phyloP scores from a whole-genome alignment of 2,113 vertebrate genomes.

The Bubo blakistoni region DNA sequence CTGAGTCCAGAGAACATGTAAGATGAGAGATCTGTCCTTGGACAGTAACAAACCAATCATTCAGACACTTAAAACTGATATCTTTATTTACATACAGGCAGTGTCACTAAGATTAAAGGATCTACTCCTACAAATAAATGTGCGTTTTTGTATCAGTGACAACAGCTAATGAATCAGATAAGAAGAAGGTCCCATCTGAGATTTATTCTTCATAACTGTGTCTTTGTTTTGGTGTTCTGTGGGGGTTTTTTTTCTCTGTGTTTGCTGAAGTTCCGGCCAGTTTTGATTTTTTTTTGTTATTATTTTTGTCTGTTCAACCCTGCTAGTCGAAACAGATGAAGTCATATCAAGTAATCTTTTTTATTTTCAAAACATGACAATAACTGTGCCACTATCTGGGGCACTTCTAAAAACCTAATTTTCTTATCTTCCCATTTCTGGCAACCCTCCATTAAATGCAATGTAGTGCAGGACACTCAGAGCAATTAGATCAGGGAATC shows the following conservation, averaged over 20 bases:
- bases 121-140: not conserved
- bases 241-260: not conserved
- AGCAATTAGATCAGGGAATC: not conserved
- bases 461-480: not conserved
- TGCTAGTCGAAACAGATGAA: not conserved
- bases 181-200: not conserved
- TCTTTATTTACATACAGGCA: not conserved
- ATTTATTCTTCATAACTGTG: not conserved
- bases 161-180: not conserved
- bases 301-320: not conserved
- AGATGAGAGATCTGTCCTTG: not conserved
- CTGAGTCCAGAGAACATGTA: not conserved
- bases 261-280: not conserved
- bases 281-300: not conserved
- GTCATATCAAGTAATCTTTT: not conserved
- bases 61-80: not conserved
- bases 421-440: not conserved
- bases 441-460: not conserved
- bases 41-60: not conserved
- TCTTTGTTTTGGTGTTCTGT: not conserved
- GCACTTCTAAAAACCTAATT: not conserved
- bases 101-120: not conserved
- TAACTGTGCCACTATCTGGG: not conserved
- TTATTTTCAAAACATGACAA: not conserved
- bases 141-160: not conserved